Conservation (phyloP, 2,113 vertebrate genomes). For the Phoxinus phoxinus region DNA sequence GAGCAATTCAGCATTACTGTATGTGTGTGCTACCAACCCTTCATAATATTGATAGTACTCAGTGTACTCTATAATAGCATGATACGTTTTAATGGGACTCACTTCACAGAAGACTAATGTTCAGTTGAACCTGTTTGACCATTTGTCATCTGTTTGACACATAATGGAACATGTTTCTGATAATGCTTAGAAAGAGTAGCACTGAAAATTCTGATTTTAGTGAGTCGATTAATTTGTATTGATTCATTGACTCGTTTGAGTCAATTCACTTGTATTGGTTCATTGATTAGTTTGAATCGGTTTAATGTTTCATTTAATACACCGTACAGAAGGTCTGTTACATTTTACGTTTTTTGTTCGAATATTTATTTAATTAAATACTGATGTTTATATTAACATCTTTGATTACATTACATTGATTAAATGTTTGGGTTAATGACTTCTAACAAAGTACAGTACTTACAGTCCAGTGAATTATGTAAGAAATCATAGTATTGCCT, state of each 20-base stretch:
- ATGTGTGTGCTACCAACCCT: not conserved
- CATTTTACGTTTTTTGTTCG: not conserved
- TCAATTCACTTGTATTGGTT: not conserved
- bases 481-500: not conserved
- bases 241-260: not conserved
- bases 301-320: no score
- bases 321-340: not conserved
- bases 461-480: not conserved
- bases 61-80: not conserved
- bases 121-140: not conserved
- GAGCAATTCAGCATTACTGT: conserved; percentile 8
- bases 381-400: not conserved
- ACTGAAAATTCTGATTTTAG: not conserved
- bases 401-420: not conserved
- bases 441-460: not conserved
- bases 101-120: not conserved
- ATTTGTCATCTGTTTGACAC: not conserved
- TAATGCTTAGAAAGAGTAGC: not conserved
- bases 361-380: not conserved
- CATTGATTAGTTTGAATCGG: not conserved
- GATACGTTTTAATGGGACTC: not conserved
- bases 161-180: not conserved
- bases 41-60: not conserved
- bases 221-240: not conserved
- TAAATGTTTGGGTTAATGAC: no score